Conservation (phyloP, 2,113 vertebrate genomes). For the Clupea harengus region DNA sequence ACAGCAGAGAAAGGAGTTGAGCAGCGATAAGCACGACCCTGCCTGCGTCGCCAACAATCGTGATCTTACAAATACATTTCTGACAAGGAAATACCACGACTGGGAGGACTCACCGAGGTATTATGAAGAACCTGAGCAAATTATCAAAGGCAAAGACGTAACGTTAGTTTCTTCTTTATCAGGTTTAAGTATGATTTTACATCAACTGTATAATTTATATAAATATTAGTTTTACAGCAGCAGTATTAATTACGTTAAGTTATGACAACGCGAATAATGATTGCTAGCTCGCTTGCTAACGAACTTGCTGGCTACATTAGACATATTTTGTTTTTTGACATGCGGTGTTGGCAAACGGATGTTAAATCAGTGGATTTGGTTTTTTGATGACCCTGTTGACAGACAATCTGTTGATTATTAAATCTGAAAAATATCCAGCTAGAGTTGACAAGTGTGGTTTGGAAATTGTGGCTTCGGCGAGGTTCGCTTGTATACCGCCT, state of each 20-base stretch:
- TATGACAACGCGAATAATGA: too few relatives aligned
- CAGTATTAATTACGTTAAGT: not conserved
- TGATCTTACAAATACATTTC: slow-evolving; percentile 10
- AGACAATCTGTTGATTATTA: not conserved
- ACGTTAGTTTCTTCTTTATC: not conserved
- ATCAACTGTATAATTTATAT: not conserved
- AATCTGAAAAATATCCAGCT: not conserved
- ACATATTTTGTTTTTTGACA: not conserved
- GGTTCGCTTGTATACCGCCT: not conserved
- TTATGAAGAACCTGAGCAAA: slow-evolving; percentile 35
- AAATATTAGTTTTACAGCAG: not conserved
- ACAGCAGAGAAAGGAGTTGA: slow-evolving; percentile 2
- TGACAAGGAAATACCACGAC: slow-evolving; percentile 9
- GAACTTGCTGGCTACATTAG: not conserved
- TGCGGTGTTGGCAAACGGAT: not conserved
- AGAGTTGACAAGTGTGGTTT: not conserved
- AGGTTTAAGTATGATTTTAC: not conserved
- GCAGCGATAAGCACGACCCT: not conserved
- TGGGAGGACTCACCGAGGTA: not conserved
- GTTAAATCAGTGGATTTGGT: not conserved
- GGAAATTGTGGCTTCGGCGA: not conserved
- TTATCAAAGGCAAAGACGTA: not conserved
- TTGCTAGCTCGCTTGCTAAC: not conserved
- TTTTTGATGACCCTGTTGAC: not conserved
- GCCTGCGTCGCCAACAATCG: slow-evolving; percentile 15